These are phyloP conservation scores for Epinephelus awoara DNA, from an alignment of 2,797 vertebrate species.

Conservation along the genomic window DNA sequence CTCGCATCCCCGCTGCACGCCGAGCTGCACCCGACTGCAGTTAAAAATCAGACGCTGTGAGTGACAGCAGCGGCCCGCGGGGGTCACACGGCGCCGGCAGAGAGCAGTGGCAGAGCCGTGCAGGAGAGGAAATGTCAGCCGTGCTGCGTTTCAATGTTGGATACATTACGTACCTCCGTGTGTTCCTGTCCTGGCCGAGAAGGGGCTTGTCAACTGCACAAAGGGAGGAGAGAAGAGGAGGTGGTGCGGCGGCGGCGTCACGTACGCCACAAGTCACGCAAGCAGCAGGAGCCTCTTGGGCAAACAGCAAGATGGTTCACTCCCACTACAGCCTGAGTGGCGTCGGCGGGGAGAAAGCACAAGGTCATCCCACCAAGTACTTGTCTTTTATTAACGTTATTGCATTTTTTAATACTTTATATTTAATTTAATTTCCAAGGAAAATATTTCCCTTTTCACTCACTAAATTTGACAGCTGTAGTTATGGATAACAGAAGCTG, in stretches of 20 bases:
- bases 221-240: slow-evolving; percentile 75
- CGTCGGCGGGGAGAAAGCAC: no score
- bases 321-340: not conserved
- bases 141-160: not conserved
- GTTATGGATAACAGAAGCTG: no score
- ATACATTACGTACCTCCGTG: slow-evolving; percentile 74
- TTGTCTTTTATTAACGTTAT: not conserved
- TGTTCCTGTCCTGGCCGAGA: slow-evolving; percentile 66
- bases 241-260: slow-evolving; percentile 63
- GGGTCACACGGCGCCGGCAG: not conserved
- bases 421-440: no score
- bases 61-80: not conserved
- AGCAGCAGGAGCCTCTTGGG: not conserved
- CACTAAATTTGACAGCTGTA: not conserved
- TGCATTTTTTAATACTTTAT: not conserved
- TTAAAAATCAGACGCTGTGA: not conserved
- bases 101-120: not conserved
- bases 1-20: slow-evolving; percentile 56
- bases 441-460: not conserved
- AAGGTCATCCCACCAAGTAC: not conserved
- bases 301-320: slow-evolving; percentile 44
- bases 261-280: slow-evolving; percentile 54
- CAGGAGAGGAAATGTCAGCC: not conserved
- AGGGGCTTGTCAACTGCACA: slow-evolving; percentile 71
- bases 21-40: slow-evolving; percentile 30